Percentiles rank a stretch among this genome's conserved stretches.
Evolutionary conservation across 1,140 invertebrate species (phyloP).

Genomic region (Ceratosolen solmsi): DNA sequence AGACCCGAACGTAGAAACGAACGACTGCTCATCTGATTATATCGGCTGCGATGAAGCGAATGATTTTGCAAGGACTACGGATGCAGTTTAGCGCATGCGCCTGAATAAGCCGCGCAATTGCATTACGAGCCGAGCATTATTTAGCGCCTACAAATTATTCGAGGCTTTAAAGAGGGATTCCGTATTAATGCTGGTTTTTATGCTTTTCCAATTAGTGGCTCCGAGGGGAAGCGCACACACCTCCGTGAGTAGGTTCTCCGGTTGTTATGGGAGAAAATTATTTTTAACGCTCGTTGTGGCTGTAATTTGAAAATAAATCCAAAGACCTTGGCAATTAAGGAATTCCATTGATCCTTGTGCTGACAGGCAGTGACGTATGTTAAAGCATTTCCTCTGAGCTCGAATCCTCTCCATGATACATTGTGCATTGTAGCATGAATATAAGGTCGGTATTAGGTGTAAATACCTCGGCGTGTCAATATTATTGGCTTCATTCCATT

Average conservation of each 20-base stretch:
- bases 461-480: no score
- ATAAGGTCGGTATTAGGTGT: no score
- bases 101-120: constrained; percentile 10
- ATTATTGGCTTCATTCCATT: no score
- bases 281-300: background rate
- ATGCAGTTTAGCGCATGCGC: no score
- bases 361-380: no score
- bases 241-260: background rate
- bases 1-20: background rate
- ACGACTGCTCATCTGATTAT: constrained; percentile 35
- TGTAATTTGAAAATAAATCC: no score
- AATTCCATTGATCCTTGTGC: no score
- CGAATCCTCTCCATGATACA: no score
- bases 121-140: constrained; percentile 5
- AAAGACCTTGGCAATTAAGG: no score
- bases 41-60: background rate
- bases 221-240: background rate
- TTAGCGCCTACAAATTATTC: constrained; percentile 11
- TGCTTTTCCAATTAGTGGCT: background rate
- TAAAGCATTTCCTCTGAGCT: no score
- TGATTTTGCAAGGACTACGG: constrained; percentile 2
- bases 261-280: background rate
- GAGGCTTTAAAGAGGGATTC: background rate
- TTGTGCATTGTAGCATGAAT: no score
- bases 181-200: background rate